Conservation (phyloP, 2,888 invertebrate genomes). For the Terebella lapidaria region DNA sequence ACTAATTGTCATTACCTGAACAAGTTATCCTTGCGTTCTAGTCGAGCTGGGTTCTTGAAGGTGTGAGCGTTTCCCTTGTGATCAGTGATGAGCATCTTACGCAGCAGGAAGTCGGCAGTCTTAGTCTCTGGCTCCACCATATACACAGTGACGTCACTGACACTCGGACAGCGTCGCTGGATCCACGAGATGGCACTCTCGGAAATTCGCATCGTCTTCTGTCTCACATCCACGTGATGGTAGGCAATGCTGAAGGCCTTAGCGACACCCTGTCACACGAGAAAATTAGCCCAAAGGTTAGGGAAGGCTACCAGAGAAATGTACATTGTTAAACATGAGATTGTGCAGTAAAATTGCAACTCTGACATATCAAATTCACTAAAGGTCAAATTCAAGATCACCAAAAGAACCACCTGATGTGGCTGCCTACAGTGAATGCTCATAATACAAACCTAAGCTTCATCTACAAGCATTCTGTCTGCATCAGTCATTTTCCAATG, state of each 20-base stretch:
- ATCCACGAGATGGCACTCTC: slow-evolving; percentile 52
- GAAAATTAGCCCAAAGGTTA: not conserved
- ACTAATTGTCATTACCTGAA: slow-evolving; percentile 40
- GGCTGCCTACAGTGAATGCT: too few relatives aligned
- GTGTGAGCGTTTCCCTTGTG: slow-evolving; percentile 36
- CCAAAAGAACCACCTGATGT: too few relatives aligned
- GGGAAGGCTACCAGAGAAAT: too few relatives aligned
- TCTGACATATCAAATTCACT: too few relatives aligned
- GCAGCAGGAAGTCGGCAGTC: slow-evolving; percentile 38
- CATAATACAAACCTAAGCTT: too few relatives aligned
- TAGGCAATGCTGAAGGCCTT: slow-evolving; percentile 51
- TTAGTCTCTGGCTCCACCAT: slow-evolving; percentile 46
- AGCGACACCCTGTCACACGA: slow-evolving; percentile 50
- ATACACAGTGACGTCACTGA: slow-evolving; percentile 43
- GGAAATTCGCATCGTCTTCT: slow-evolving; percentile 46
- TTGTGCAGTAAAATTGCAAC: not conserved
- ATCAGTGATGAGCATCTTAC: slow-evolving; percentile 47
- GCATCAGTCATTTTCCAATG: too few relatives aligned
- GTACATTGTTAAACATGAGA: too few relatives aligned
- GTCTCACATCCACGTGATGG: slow-evolving; percentile 47
- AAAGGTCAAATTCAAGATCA: too few relatives aligned
- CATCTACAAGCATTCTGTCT: too few relatives aligned
- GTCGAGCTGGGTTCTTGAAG: slow-evolving; percentile 34
- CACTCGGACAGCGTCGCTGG: slow-evolving; percentile 41
- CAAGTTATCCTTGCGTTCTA: slow-evolving; percentile 49